Conservation (phyloP, 2,797 vertebrate genomes). For the Chaetophractus vellerosus region DNA sequence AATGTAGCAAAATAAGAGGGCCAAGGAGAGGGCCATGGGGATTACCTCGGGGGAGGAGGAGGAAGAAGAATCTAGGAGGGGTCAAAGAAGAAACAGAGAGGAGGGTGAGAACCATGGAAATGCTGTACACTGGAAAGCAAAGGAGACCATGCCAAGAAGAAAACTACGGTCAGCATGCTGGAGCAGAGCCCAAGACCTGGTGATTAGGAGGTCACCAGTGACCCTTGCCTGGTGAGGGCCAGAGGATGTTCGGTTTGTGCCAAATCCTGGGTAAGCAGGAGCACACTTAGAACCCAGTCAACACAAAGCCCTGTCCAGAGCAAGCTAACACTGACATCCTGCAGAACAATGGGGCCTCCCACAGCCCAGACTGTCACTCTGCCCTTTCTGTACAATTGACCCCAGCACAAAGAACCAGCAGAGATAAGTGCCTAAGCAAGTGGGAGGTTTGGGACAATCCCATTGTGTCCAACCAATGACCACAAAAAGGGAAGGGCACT, state of each 20-base stretch:
- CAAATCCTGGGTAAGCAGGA: not conserved
- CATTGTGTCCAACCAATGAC: not conserved
- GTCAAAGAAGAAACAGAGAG: too few relatives aligned
- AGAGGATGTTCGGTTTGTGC: not conserved
- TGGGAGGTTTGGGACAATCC: not conserved
- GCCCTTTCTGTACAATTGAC: constrained; percentile 18
- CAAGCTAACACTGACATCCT: not conserved
- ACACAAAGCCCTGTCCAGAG: not conserved
- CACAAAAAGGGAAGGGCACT: not conserved
- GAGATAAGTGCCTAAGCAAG: not conserved
- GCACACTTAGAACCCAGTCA: not conserved
- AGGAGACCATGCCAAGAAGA: not conserved
- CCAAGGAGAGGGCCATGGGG: not conserved
- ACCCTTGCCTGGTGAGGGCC: not conserved
- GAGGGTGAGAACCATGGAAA: not conserved
- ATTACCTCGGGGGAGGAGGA: not conserved
- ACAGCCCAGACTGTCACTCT: not conserved
- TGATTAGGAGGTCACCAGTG: not conserved
- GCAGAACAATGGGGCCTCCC: constrained; percentile 26
- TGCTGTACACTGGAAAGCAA: not conserved
- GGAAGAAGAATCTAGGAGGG: not conserved
- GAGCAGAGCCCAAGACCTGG: not conserved
- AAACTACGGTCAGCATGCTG: not conserved
- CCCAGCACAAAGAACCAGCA: constrained; percentile 4
- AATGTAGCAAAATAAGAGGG: not conserved